Evolutionary conservation across 2,888 invertebrate species (phyloP).

Genomic region (Lochmaea crataegi): DNA sequence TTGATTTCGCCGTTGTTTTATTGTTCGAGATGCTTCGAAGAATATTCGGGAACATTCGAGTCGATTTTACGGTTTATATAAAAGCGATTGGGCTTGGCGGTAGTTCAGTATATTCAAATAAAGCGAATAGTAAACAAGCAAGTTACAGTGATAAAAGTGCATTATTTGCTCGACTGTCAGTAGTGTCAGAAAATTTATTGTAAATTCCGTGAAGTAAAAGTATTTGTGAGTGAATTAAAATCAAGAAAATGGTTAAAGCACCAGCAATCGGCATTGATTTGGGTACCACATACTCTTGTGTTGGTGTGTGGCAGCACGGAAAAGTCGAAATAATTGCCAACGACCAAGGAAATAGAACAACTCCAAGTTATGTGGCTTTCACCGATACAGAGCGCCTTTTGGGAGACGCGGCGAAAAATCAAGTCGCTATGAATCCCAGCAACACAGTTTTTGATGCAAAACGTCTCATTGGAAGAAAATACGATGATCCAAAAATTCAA

Average conservation of each 20-base stretch:
- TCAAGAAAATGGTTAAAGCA: conserved; percentile 59
- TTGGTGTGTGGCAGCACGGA: conserved; percentile 84
- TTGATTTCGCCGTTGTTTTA: background rate
- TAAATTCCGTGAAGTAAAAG: conserved; percentile 1
- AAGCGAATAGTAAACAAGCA: conserved; percentile 24
- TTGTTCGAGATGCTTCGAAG: background rate
- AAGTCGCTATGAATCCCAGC: conserved; percentile 78
- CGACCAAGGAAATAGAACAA: conserved; percentile 86
- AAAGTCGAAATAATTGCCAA: conserved; percentile 90
- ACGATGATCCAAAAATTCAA: conserved; percentile 79
- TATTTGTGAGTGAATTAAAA: conserved; percentile 13
- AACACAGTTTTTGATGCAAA: conserved; percentile 80
- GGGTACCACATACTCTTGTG: conserved; percentile 90
- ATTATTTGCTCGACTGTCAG: background rate
- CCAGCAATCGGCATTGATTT: conserved; percentile 83
- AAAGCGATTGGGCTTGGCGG: conserved; percentile 27
- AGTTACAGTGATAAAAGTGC: conserved; percentile 54
- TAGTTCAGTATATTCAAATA: conserved; percentile 28
- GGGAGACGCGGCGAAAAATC: conserved; percentile 79
- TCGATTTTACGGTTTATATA: conserved; percentile 36
- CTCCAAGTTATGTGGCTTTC: conserved; percentile 83
- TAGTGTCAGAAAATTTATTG: background rate
- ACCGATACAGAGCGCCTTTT: conserved; percentile 76
- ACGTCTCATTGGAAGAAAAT: conserved; percentile 84
- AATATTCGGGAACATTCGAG: conserved; percentile 34